Conservation (phyloP, 1,140 invertebrate genomes). For the Atopsyche davidsoni region DNA sequence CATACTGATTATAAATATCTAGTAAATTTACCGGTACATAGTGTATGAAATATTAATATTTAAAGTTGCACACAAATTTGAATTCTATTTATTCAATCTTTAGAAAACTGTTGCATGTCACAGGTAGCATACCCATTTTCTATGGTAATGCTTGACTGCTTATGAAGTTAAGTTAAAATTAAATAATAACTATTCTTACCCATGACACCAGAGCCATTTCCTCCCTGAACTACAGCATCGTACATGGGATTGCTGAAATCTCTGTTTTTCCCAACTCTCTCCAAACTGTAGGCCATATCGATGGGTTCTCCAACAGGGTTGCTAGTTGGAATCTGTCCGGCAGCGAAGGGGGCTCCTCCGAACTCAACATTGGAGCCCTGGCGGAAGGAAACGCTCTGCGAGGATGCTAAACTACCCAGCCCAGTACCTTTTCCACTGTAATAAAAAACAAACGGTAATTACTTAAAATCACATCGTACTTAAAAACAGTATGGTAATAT, state of each 20-base stretch:
- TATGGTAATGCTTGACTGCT: too few species aligned
- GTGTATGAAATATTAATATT: too few species aligned
- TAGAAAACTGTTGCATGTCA: too few species aligned
- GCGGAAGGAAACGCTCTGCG: conserved; percentile 91
- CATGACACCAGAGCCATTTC: conserved; percentile 31
- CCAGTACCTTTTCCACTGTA: conserved; percentile 69
- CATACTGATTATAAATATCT: too few species aligned
- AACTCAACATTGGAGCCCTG: conserved; percentile 93
- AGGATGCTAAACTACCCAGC: conserved; percentile 69
- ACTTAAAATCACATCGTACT: conserved; percentile 22
- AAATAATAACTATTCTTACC: conserved; percentile 21
- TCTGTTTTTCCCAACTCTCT: conserved; percentile 68
- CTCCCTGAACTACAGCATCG: conserved; percentile 60
- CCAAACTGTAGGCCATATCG: conserved; percentile 72
- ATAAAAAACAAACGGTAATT: conserved; percentile 29
- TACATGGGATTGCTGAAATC: conserved; percentile 97
- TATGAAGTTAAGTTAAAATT: too few species aligned
- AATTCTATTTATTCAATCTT: too few species aligned
- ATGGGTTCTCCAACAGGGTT: conserved; percentile 45
- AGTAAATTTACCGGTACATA: too few species aligned
- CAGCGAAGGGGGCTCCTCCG: conserved; percentile 41
- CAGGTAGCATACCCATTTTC: too few species aligned
- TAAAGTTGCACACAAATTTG: too few species aligned
- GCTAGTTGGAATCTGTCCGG: conserved; percentile 31
- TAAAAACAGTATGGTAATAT: too few species aligned